phyloP scores from a whole-genome alignment of 1,140 invertebrate genomes.

The Matsumurasca onukii region DNA sequence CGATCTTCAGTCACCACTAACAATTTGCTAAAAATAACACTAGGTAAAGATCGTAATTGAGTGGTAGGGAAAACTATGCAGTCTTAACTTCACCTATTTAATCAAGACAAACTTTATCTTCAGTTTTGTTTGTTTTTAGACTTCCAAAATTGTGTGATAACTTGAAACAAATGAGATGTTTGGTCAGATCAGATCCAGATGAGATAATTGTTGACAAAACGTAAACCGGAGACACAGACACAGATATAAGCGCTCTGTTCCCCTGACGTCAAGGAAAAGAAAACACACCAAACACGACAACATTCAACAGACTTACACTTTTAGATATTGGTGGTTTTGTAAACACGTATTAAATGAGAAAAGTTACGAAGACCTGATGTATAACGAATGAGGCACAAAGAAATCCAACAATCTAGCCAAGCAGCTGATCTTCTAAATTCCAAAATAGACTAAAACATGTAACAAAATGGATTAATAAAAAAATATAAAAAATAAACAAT shows the following conservation, averaged over 20 bases:
- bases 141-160: not conserved
- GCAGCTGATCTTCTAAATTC: not conserved
- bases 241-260: constrained; percentile 16
- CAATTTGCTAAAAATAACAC: too few relatives aligned
- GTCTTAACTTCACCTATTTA: too few relatives aligned
- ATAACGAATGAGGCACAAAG: not conserved
- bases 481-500: too few relatives aligned
- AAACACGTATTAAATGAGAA: not conserved
- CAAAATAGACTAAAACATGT: not conserved
- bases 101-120: too few relatives aligned
- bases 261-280: not conserved
- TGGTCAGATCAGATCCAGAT: not conserved
- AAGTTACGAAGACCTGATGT: not conserved
- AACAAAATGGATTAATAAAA: too few relatives aligned
- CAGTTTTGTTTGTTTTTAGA: not conserved
- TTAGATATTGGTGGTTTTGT: not conserved
- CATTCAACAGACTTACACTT: not conserved
- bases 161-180: not conserved
- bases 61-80: too few relatives aligned
- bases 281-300: too few relatives aligned
- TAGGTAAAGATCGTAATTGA: too few relatives aligned
- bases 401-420: not conserved
- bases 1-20: not conserved
- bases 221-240: constrained; percentile 10
- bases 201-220: not conserved